These are phyloP conservation scores for Rhamnusium bicolor DNA, from an alignment of 2,888 invertebrate genomes.

Conservation along the genomic window DNA sequence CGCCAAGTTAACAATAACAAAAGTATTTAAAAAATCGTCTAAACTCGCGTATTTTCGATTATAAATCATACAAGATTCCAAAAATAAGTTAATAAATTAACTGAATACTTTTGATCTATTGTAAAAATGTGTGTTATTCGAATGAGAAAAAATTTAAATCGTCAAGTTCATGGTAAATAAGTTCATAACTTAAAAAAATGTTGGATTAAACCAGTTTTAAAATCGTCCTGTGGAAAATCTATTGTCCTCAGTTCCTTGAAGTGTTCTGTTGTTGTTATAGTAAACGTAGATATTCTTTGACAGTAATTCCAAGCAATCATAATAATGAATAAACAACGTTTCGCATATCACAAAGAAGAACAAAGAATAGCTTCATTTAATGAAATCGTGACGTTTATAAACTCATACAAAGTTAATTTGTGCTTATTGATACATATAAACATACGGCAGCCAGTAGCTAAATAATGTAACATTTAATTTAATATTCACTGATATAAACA, in stretches of 20 bases:
- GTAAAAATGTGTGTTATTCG: neutral
- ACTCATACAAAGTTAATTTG: slow-evolving; percentile 22
- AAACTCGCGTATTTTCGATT: neutral
- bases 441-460: slow-evolving; percentile 3
- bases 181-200: neutral
- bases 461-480: slow-evolving; percentile 9
- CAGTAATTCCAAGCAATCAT: neutral
- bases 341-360: slow-evolving; percentile 10
- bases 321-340: slow-evolving; percentile 20
- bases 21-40: neutral
- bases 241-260: neutral
- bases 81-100: neutral
- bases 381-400: slow-evolving; percentile 23
- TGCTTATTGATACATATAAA: slow-evolving; percentile 24
- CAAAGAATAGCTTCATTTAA: slow-evolving; percentile 9
- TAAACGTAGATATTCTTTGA: slow-evolving; percentile 21
- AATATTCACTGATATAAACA: slow-evolving; percentile 13
- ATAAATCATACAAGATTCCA: neutral
- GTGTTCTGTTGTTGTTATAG: neutral
- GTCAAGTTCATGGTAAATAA: neutral
- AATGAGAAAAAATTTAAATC: neutral
- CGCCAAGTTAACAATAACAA: too few species aligned
- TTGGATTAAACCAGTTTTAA: neutral
- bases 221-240: neutral
- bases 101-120: neutral